Conservation (phyloP, 2,888 invertebrate species). For the Exocentrus adspersus region DNA sequence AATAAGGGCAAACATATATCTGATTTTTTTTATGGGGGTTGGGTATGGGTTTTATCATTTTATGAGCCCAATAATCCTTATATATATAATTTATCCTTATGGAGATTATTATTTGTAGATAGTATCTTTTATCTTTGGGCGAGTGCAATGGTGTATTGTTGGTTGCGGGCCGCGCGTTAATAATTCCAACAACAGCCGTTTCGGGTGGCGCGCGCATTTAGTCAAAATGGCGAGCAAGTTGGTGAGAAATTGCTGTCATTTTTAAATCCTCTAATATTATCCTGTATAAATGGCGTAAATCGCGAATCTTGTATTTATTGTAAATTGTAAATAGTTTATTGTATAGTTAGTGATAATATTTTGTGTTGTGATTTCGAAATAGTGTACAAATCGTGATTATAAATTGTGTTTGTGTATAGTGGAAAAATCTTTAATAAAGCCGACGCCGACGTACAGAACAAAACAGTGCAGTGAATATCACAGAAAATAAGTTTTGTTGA, state of each 20-base stretch:
- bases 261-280: constrained; percentile 70
- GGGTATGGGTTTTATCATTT: too few species aligned
- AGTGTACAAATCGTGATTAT: constrained; percentile 68
- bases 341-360: constrained; percentile 80
- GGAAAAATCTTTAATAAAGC: constrained; percentile 67
- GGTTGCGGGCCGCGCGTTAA: constrained; percentile 34
- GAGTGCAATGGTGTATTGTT: constrained; percentile 26
- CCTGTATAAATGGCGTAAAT: constrained; percentile 75
- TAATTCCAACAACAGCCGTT: constrained; percentile 32
- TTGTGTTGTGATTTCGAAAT: constrained; percentile 63
- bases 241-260: constrained; percentile 61
- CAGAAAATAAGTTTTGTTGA: constrained; percentile 63
- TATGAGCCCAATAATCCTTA: too few species aligned
- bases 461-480: constrained; percentile 64
- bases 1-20: too few species aligned
- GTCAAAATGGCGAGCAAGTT: constrained; percentile 63
- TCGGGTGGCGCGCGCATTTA: constrained; percentile 52
- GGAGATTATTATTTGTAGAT: too few species aligned
- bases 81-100: too few species aligned
- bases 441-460: constrained; percentile 70
- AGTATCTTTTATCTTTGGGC: too few species aligned
- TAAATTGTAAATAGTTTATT: constrained; percentile 79
- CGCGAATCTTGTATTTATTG: constrained; percentile 72
- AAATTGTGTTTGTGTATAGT: constrained; percentile 72
- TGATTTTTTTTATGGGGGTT: too few species aligned